These are phyloP conservation scores for Calycopis cecrops DNA, from an alignment of 1,140 invertebrate species.

Conservation along the genomic window DNA sequence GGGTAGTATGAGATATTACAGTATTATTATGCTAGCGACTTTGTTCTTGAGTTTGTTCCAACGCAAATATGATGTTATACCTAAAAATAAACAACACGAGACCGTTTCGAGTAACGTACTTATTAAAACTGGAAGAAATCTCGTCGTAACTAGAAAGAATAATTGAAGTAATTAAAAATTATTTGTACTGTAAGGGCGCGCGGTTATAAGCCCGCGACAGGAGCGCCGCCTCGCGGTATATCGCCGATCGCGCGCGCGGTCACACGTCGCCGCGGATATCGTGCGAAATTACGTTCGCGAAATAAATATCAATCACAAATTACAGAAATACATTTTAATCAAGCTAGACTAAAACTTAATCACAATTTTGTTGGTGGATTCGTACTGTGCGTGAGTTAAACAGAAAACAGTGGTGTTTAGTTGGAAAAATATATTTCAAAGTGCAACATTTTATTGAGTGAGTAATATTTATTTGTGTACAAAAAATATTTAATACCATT, in stretches of 20 bases:
- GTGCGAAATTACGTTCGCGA: slow-evolving; percentile 1
- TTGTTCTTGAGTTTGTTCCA: not conserved
- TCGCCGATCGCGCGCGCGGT: slow-evolving; percentile 15
- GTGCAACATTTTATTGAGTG: too few species aligned
- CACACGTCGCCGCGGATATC: slow-evolving; percentile 14
- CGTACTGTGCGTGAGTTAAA: too few species aligned
- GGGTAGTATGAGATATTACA: too few species aligned
- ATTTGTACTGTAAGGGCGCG: slow-evolving; percentile 20
- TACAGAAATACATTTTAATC: too few species aligned
- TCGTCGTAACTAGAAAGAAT: slow-evolving; percentile 60
- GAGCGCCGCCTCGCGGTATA: slow-evolving; percentile 28
- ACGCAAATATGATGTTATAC: slow-evolving; percentile 14
- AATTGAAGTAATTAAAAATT: slow-evolving; percentile 59
- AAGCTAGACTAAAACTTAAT: too few species aligned
- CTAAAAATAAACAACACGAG: slow-evolving; percentile 26
- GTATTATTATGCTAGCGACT: too few species aligned
- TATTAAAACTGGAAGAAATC: slow-evolving; percentile 58
- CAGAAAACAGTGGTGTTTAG: too few species aligned
- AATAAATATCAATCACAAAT: not conserved
- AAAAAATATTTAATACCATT: too few species aligned
- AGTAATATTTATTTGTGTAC: too few species aligned
- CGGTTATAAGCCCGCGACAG: slow-evolving; percentile 42
- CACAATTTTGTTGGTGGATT: too few species aligned
- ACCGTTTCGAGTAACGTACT: slow-evolving; percentile 8
- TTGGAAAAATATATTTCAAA: too few species aligned